A percentile compares a stretch with the other conserved stretches of the same genome.
phyloP scores from a whole-genome alignment of 2,888 invertebrate genomes.

The Muschampia plurimacula region DNA sequence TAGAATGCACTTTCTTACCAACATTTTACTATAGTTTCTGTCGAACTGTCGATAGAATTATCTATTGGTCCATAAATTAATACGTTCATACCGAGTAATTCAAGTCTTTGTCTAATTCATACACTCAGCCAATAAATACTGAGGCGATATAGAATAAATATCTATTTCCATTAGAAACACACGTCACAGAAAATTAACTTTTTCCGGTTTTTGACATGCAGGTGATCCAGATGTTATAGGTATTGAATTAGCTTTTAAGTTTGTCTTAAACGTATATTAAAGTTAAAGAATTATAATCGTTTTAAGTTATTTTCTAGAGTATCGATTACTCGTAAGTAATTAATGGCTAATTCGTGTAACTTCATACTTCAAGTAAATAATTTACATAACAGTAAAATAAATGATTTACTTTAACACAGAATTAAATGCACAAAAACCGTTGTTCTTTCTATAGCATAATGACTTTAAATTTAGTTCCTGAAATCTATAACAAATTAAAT shows the following conservation, averaged over 20 bases:
- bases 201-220: constrained; percentile 20
- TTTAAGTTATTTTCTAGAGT: neutral
- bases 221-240: constrained; percentile 2
- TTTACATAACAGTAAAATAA: too few relatives aligned
- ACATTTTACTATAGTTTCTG: neutral
- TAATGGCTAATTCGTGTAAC: neutral
- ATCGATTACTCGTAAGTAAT: neutral
- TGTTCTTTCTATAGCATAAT: too few relatives aligned
- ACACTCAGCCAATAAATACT: constrained; percentile 41
- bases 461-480: too few relatives aligned
- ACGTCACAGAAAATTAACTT: constrained; percentile 22
- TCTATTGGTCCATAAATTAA: neutral
- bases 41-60: neutral
- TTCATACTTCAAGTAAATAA: neutral
- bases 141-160: neutral
- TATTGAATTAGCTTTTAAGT: neutral
- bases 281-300: neutral
- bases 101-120: too few relatives aligned
- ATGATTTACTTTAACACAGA: too few relatives aligned
- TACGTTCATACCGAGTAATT: too few relatives aligned
- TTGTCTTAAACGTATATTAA: neutral
- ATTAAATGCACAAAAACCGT: too few relatives aligned
- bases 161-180: constrained; percentile 18
- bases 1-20: too few relatives aligned
- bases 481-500: too few relatives aligned